Conservation (phyloP, 2,797 vertebrate genomes). For the Alfaro cultratus region DNA sequence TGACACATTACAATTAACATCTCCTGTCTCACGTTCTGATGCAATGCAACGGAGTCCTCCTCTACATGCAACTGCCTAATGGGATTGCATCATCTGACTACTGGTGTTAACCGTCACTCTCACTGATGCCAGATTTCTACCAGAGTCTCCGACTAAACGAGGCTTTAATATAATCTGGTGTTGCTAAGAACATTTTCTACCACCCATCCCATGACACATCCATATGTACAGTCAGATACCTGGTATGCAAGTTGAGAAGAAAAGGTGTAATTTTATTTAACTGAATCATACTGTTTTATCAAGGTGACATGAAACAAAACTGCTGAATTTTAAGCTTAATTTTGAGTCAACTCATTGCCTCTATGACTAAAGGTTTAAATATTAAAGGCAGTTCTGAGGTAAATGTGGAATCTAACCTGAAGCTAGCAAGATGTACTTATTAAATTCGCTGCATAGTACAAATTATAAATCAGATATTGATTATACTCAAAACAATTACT, state of each 20-base stretch:
- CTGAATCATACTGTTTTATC: neutral
- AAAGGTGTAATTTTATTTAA: neutral
- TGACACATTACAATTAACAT: neutral
- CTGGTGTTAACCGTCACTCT: slow-evolving; percentile 27
- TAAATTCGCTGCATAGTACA: neutral
- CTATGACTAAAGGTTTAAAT: neutral
- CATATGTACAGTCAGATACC: neutral
- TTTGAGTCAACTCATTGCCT: neutral
- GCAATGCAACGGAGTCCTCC: slow-evolving; percentile 23
- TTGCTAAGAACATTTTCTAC: slow-evolving; percentile 20
- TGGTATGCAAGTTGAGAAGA: neutral
- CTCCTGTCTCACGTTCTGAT: slow-evolving; percentile 24
- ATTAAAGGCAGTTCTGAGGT: neutral
- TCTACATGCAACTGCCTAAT: slow-evolving; percentile 53
- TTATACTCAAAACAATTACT: neutral
- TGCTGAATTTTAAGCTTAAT: neutral
- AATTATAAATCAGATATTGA: neutral
- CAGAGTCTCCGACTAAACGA: slow-evolving; percentile 38
- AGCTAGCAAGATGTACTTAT: neutral
- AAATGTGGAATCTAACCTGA: neutral
- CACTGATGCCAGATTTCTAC: slow-evolving; percentile 42
- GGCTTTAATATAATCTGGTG: slow-evolving; percentile 37
- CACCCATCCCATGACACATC: neutral
- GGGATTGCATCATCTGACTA: slow-evolving; percentile 74
- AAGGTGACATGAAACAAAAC: neutral